These are phyloP conservation scores for Agrilus cyanescens DNA, from an alignment of 2,888 invertebrate species.

Conservation along the genomic window DNA sequence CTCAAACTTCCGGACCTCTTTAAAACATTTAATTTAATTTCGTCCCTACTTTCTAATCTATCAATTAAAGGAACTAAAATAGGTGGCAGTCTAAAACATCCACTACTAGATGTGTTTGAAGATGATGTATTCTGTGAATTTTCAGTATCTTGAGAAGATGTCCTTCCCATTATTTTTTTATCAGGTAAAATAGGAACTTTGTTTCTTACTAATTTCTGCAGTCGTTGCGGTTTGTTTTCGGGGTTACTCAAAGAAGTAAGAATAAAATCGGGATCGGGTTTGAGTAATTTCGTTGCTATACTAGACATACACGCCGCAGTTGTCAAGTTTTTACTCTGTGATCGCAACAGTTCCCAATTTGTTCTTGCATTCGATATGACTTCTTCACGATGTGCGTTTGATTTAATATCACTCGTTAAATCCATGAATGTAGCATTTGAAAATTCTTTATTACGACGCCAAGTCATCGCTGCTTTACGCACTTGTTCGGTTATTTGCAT, in stretches of 20 bases:
- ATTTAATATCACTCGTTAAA: constrained; percentile 43
- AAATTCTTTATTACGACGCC: constrained; percentile 67
- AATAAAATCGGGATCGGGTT: constrained; percentile 33
- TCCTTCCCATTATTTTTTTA: constrained; percentile 36
- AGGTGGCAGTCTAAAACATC: constrained; percentile 53
- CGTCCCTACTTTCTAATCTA: constrained; percentile 40
- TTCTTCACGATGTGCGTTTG: constrained; percentile 60
- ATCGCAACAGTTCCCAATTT: constrained; percentile 73
- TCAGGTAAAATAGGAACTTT: constrained; percentile 38
- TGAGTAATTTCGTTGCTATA: constrained; percentile 25
- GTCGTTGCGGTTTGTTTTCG: constrained; percentile 10
- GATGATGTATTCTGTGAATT: constrained; percentile 48
- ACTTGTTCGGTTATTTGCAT: constrained; percentile 73
- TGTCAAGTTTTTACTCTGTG: constrained; percentile 47
- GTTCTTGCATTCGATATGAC: constrained; percentile 75
- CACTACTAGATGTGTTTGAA: constrained; percentile 35
- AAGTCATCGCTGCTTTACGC: constrained; percentile 64
- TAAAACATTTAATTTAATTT: constrained; percentile 16
- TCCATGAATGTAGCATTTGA: constrained; percentile 56
- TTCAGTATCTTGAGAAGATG: constrained; percentile 36
- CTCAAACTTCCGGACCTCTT: constrained; percentile 49
- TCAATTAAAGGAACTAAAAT: constrained; percentile 58
- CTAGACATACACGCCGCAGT: constrained; percentile 28
- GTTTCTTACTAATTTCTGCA: constrained; percentile 1
- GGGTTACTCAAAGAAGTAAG: constrained; percentile 30